Conservation (phyloP, 2,113 vertebrate species). For the Solea solea region DNA sequence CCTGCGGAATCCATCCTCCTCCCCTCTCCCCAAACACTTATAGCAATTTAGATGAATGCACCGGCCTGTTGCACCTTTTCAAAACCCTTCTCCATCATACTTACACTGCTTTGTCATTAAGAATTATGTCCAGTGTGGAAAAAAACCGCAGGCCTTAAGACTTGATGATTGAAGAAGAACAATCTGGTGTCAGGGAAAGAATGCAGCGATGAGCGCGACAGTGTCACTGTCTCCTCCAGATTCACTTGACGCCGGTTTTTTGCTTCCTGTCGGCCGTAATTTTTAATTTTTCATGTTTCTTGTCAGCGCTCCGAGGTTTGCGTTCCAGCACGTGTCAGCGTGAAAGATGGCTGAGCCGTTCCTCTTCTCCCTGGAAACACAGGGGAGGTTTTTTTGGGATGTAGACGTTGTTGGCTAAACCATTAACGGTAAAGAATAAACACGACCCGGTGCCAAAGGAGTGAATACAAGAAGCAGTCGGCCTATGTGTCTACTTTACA, state of each 20-base stretch:
- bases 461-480: constrained; percentile 12
- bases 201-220: neutral
- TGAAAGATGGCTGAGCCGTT: constrained; percentile 41
- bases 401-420: constrained; percentile 11
- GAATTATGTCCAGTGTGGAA: constrained; percentile 50
- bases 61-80: constrained; percentile 38
- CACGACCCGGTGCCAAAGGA: constrained; percentile 18
- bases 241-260: neutral
- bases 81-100: constrained; percentile 39
- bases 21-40: constrained; percentile 26
- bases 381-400: constrained; percentile 35
- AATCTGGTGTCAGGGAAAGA: neutral
- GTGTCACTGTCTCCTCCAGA: constrained; percentile 19
- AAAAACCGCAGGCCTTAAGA: constrained; percentile 37
- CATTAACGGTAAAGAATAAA: constrained; percentile 33
- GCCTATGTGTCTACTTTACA: constrained; percentile 24
- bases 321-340: constrained; percentile 31
- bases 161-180: constrained; percentile 41
- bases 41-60: constrained; percentile 52
- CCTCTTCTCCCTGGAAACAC: constrained; percentile 12
- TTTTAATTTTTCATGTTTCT: constrained; percentile 6
- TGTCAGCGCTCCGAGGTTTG: constrained; percentile 25
- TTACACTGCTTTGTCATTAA: constrained; percentile 47
- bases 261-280: constrained; percentile 4
- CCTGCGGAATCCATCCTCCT: constrained; percentile 32